Base-by-base conservation (phyloP, 2,797 vertebrate species). In the Chrysocyon brachyurus region DNA sequence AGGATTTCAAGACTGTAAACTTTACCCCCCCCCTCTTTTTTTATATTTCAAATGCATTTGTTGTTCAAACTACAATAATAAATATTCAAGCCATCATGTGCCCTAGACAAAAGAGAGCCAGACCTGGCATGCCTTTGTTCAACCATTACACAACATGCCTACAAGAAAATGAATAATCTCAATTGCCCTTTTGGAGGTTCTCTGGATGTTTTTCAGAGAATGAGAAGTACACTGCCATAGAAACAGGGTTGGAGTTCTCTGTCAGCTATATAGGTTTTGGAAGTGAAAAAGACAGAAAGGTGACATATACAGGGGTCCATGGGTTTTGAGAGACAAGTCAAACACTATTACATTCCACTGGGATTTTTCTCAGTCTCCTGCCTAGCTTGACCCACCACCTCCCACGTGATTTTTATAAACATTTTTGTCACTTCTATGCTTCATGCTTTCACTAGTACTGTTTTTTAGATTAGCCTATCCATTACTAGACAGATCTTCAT, bases 41-140 rank as follows among this genome's bases (percentile, higher is more conserved):
- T 90, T 64, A 66, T 64, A 56, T 92, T 96, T 90, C 52, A 73
- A 83, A 78, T 87, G 16, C 19, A 72, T 63, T 90, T 92, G 31
- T 49, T 93, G 26, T 70, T 81, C 70, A 75, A 91, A 52, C 19
- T 91, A 36, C 24, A 94, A 82, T 79, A 33, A 89, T 72, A 84
- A 73, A 88, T 57, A 89, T 22, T 63, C 54, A 95, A 92, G 85
- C 19, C 21, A 57, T 73, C n/a, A 2, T 24, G 33, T 73, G 17
- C 12, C 12, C 63, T 61, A 63, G 49, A 88, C 28, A 84, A 94
- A 93, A 68, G 81, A 68, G 59, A 33, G 1, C 2, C n/a, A 87
- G 78, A 94, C 5, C n/a, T 19, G 57, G 78, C 0, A 2, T 7
- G 57, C 22, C 40, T 91, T 75, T 56, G 77, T 59, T 33, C 81